These are phyloP conservation scores for Xanthorhoe spadicearia DNA, from an alignment of 2,888 invertebrate genomes.

Conservation along the genomic window DNA sequence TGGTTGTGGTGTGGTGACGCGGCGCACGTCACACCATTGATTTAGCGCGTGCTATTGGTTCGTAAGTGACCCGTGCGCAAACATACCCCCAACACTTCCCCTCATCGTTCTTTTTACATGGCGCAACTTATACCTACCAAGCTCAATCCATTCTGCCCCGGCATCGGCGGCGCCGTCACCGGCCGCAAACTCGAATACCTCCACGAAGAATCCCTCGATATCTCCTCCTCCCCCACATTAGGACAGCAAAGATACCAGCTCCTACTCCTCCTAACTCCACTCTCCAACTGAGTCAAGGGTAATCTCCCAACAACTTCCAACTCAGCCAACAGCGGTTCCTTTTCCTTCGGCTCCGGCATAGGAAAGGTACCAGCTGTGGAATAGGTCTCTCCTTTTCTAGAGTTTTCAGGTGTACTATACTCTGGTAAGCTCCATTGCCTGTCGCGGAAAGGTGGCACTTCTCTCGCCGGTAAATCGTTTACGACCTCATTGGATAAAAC, in stretches of 20 bases:
- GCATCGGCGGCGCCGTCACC: conserved; percentile 70
- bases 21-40: too few species aligned
- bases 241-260: conserved; percentile 86
- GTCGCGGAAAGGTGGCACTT: conserved; percentile 70
- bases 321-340: conserved; percentile 74
- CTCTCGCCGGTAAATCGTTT: conserved; percentile 67
- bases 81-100: too few species aligned
- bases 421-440: conserved; percentile 67
- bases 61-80: too few species aligned
- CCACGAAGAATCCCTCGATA: conserved; percentile 75
- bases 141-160: conserved; percentile 61
- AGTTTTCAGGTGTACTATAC: conserved; percentile 66
- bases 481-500: conserved; percentile 67
- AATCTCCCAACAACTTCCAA: conserved; percentile 72
- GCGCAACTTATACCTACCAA: conserved; percentile 33
- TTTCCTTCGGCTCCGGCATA: conserved; percentile 78
- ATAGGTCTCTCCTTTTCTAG: conserved; percentile 71
- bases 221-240: conserved; percentile 73
- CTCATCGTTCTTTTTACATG: too few species aligned
- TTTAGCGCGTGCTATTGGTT: too few species aligned
- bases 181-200: conserved; percentile 75
- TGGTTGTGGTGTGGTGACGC: too few species aligned
- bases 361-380: conserved; percentile 81
- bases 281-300: conserved; percentile 70
- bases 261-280: conserved; percentile 81